Base-by-base conservation (phyloP, 1,140 invertebrate species). In the Araneus ventricosus region DNA sequence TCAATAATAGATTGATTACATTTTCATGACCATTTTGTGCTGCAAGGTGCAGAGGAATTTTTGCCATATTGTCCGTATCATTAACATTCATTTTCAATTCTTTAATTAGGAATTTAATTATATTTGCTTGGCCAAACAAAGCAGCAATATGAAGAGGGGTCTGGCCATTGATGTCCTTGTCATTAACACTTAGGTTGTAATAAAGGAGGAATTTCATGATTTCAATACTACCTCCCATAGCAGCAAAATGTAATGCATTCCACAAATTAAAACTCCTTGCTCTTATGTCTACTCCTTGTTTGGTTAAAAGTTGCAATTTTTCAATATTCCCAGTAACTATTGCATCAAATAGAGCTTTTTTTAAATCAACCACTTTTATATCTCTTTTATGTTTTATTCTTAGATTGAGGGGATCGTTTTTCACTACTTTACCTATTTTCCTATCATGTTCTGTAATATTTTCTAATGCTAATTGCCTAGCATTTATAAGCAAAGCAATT, bases 21-120 rank as follows among this genome's bases (percentile, higher is more conserved):
- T 34, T 30, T 8, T 6, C 41, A 27, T 79, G 70, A 82, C 92
- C 93, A 57, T 94, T 94, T 87, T 85, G 7, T 17, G 75, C 94
- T 5, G 86, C 93, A 34, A 94, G 4, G 27, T 94, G 92, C 7
- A 94, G 57, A 10, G 93, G 92, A 22, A 92, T 93, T 67, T 75
- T 24, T 4, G 14, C 3, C 6, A 22, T 34, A 27, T 88, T 41
- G 30, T 86, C 61, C 4, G n/a, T 37, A 82, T 57, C 41, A 52
- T 52, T 52, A 3, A 93, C 79, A 87, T 63, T 41, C 7, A 41
- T 17, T n/a, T 41, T 8, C 14, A n/a, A 5, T 89, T 89, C 8
- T 57, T 79, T 17, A 4, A 93, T 39, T n/a, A 93, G 22, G 45
- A 52, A 93, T 17, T 22, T 7, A 8, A 93, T 57, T 14, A 93